phyloP scores from a whole-genome alignment of 2,888 invertebrate genomes.

The Cyrtodaria siliqua region DNA sequence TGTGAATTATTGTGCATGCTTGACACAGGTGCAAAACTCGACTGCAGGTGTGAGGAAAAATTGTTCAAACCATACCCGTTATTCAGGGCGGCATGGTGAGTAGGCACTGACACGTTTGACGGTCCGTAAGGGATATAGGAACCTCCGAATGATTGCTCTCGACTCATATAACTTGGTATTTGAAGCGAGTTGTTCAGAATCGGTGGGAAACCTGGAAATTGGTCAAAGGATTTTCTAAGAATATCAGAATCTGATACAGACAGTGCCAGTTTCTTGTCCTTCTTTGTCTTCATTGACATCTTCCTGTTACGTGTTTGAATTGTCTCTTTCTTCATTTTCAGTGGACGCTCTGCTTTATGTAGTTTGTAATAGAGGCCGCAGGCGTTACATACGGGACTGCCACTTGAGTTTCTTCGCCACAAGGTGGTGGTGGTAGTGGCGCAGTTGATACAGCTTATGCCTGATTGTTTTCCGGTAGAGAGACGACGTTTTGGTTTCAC shows the following conservation, averaged over 20 bases:
- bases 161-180: slow-evolving; percentile 36
- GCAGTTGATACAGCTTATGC: slow-evolving; percentile 94
- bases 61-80: slow-evolving; percentile 28
- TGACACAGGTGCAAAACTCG: slow-evolving; percentile 42
- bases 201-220: slow-evolving; percentile 21
- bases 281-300: slow-evolving; percentile 64
- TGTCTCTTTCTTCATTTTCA: slow-evolving; percentile 97
- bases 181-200: slow-evolving; percentile 37
- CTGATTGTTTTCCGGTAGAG: slow-evolving; percentile 42
- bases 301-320: slow-evolving; percentile 97
- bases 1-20: slow-evolving; percentile 19
- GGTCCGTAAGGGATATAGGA: slow-evolving; percentile 30
- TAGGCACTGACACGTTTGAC: slow-evolving; percentile 22
- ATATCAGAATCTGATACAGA: slow-evolving; percentile 56
- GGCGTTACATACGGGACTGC: slow-evolving; percentile 99
- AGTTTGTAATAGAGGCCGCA: slow-evolving; percentile 98
- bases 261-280: slow-evolving; percentile 48
- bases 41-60: slow-evolving; percentile 37
- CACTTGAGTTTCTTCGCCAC: slow-evolving; percentile 96
- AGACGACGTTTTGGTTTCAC: slow-evolving; percentile 60
- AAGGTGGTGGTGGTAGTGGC: slow-evolving; percentile 95
- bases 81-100: slow-evolving; percentile 9
- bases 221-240: slow-evolving; percentile 36
- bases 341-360: slow-evolving; percentile 92
- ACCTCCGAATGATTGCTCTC: slow-evolving; percentile 18